These are phyloP conservation scores for Temnopleurus reevesii DNA, from an alignment of 53 echinoderm and acorn worm species.

Conservation along the genomic window DNA sequence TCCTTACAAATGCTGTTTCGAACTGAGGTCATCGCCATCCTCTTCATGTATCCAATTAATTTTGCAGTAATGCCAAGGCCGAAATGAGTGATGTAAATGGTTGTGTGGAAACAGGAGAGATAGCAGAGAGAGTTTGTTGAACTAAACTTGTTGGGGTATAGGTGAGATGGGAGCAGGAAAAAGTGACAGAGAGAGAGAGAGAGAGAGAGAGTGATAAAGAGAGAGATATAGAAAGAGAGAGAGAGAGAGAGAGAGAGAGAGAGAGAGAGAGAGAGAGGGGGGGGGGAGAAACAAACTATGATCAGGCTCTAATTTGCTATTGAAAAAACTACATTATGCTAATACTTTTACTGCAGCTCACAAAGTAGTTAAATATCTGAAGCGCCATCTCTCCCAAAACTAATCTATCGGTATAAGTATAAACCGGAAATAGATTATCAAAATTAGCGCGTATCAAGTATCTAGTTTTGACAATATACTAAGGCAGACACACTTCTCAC, in stretches of 20 bases:
- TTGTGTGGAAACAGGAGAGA: background rate
- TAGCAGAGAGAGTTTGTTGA: background rate
- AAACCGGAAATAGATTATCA: too few relatives aligned
- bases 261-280: background rate
- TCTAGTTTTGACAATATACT: too few relatives aligned
- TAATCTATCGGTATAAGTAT: too few relatives aligned
- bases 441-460: too few relatives aligned
- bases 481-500: too few relatives aligned
- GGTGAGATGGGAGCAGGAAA: background rate
- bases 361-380: too few relatives aligned
- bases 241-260: background rate
- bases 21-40: conserved; percentile 13
- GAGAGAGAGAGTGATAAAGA: too few relatives aligned
- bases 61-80: conserved; percentile 39
- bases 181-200: background rate
- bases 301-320: too few relatives aligned
- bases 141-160: background rate
- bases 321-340: too few relatives aligned
- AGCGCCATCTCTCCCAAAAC: too few relatives aligned
- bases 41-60: background rate
- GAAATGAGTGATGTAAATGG: conserved; percentile 14
- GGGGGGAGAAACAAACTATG: background rate
- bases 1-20: background rate
- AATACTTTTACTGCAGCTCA: too few relatives aligned
- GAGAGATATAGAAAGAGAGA: too few relatives aligned